phyloP scores from a whole-genome alignment of 2,888 invertebrate genomes.

The Kryphioiulus occultus region DNA sequence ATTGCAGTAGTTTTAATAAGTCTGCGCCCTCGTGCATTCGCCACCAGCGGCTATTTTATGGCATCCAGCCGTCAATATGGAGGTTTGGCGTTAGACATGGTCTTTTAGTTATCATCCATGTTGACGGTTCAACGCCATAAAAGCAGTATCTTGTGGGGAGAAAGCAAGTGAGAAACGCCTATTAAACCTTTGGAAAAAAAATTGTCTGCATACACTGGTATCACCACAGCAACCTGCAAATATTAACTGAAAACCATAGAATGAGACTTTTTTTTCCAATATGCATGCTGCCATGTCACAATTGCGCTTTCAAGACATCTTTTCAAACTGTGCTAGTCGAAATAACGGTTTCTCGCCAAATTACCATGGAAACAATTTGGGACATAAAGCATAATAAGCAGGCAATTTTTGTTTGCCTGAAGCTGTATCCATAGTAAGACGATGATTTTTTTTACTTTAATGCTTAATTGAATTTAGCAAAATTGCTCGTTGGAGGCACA shows the following conservation, averaged over 20 bases:
- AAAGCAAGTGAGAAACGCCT: not conserved
- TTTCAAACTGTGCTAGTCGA: too few species aligned
- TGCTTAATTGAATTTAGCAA: too few species aligned
- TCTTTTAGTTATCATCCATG: not conserved
- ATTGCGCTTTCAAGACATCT: too few species aligned
- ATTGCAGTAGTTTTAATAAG: not conserved
- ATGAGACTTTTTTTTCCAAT: too few species aligned
- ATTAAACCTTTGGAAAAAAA: not conserved
- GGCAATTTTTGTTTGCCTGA: too few species aligned
- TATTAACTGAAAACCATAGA: not conserved
- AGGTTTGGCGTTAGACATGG: not conserved
- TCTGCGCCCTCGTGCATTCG: not conserved
- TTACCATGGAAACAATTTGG: too few species aligned
- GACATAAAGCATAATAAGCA: too few species aligned
- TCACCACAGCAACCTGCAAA: not conserved
- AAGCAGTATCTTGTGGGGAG: constrained; percentile 1
- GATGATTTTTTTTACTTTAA: too few species aligned
- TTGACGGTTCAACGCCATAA: not conserved
- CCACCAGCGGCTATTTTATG: not conserved
- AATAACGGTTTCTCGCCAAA: too few species aligned
- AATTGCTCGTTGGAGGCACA: too few species aligned
- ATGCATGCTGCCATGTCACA: too few species aligned
- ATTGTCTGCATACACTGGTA: not conserved
- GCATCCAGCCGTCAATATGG: not conserved
- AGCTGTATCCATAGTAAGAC: too few species aligned